Conservation (phyloP, 2,888 invertebrate genomes). For the Aphidoletes aphidimyza region DNA sequence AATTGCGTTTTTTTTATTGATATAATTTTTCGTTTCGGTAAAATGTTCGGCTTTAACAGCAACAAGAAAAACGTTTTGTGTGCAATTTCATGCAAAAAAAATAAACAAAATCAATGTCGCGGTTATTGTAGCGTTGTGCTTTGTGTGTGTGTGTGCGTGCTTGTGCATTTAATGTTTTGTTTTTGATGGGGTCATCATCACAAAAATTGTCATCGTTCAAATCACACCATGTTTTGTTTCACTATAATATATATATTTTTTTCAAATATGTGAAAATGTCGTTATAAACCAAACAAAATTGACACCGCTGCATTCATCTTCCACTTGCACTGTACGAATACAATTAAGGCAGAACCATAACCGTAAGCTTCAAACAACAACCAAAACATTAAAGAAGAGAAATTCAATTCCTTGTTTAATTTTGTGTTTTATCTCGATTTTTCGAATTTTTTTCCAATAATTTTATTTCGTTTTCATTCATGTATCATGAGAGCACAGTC, state of each 20-base stretch:
- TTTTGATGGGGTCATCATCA: neutral
- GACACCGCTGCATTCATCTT: neutral
- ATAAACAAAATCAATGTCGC: too few relatives aligned
- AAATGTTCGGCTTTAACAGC: too few relatives aligned
- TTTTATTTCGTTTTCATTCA: neutral
- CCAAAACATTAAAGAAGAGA: too few relatives aligned
- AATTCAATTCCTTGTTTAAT: too few relatives aligned
- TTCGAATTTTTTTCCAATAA: neutral
- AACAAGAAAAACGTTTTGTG: too few relatives aligned
- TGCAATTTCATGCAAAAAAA: too few relatives aligned
- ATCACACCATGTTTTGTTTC: too few relatives aligned
- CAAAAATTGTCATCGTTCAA: neutral
- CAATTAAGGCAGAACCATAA: conserved; percentile 9
- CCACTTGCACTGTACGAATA: neutral
- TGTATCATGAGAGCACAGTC: conserved; percentile 26
- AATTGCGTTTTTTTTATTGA: neutral
- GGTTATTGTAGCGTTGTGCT: neutral
- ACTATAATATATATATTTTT: too few relatives aligned
- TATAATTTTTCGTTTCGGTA: too few relatives aligned
- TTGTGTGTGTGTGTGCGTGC: neutral
- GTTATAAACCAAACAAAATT: too few relatives aligned
- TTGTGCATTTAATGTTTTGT: too few relatives aligned
- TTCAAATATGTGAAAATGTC: too few relatives aligned
- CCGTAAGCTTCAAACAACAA: neutral
- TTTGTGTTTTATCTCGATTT: neutral